Percentiles rank a stretch among this genome's conserved stretches.
Evolutionary conservation across 2,888 invertebrate species (phyloP).

Genomic region (Brachyopa scutellaris): DNA sequence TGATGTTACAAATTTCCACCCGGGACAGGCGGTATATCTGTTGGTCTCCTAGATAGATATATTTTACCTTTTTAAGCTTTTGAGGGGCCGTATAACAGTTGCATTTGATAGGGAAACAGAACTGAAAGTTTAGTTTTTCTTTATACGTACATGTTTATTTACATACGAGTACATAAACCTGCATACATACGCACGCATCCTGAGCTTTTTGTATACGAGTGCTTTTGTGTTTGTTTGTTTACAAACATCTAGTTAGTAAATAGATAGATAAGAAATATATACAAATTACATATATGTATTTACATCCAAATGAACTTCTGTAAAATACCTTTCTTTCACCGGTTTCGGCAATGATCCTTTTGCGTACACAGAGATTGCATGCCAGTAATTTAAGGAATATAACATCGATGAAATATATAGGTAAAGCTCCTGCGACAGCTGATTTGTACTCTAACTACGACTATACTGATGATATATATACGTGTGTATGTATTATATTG

Average conservation of each 20-base stretch:
- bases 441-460: neutral
- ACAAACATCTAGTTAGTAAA: constrained; percentile 19
- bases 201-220: constrained; percentile 18
- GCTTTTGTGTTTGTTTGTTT: constrained; percentile 17
- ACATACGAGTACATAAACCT: too few relatives aligned
- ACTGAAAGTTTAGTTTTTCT: neutral
- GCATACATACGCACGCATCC: neutral
- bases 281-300: neutral
- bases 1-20: neutral
- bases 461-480: too few relatives aligned
- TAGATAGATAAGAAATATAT: neutral
- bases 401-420: neutral
- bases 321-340: neutral
- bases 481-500: too few relatives aligned
- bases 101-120: neutral
- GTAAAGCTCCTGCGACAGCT: constrained; percentile 5
- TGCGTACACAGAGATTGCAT: neutral
- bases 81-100: constrained; percentile 31
- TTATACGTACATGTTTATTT: neutral
- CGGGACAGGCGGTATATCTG: constrained; percentile 19
- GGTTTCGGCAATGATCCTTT: neutral
- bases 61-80: constrained; percentile 10
- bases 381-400: neutral
- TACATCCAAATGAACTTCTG: neutral
- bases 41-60: constrained; percentile 11